Evolutionary conservation across 2,888 invertebrate species (phyloP).

Genomic region (Watsonalla binaria): DNA sequence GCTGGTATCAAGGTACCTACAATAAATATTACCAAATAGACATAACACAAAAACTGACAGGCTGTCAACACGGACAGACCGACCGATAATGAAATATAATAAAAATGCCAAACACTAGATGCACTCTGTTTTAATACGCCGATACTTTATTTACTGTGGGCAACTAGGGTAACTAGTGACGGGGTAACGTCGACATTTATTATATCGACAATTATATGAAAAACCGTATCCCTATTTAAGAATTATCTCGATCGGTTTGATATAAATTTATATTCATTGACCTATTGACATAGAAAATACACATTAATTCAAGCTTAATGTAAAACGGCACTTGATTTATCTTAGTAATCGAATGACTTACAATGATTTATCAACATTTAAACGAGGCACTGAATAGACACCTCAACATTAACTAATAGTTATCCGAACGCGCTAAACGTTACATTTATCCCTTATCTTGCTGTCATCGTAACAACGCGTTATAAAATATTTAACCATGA

Average conservation of each 20-base stretch:
- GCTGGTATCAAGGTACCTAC: slow-evolving; percentile 6
- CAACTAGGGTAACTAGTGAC: slow-evolving; percentile 1
- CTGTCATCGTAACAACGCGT: not conserved
- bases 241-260: not conserved
- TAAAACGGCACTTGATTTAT: not conserved
- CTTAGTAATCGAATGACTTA: not conserved
- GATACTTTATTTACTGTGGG: not conserved
- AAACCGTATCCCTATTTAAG: not conserved
- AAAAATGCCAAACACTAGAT: slow-evolving; percentile 11
- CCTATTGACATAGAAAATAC: not conserved
- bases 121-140: not conserved
- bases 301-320: not conserved
- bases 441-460: not conserved
- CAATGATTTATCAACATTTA: not conserved
- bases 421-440: not conserved
- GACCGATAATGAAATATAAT: slow-evolving; percentile 14
- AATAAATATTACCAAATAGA: slow-evolving; percentile 15
- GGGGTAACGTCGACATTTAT: not conserved
- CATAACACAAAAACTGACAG: slow-evolving; percentile 18
- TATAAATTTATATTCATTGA: not conserved
- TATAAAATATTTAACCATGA: slow-evolving; percentile 1
- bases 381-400: too few relatives aligned
- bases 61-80: slow-evolving; percentile 11
- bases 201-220: not conserved
- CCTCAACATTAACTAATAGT: not conserved